Evolutionary conservation across 2,113 vertebrate genomes (phyloP), one percentile per base, ranked within the genome.

Genomic region (Craseonycteris thonglongyai): DNA sequence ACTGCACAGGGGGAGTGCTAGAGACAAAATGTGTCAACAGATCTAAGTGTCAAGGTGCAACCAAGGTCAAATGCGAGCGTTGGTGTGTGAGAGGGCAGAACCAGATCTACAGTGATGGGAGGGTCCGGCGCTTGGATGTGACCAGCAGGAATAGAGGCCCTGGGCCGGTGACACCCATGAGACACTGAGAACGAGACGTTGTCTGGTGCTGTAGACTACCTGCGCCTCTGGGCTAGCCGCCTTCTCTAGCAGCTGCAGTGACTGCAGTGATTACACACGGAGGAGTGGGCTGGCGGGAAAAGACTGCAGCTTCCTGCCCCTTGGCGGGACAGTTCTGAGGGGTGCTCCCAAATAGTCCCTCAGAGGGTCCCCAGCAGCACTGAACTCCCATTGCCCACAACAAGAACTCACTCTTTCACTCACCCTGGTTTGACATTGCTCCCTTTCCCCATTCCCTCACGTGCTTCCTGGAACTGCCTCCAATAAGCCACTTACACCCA

Each of bases 51-150:
- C n/a, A 16, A 38, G 47, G 47, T 47, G 47, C 7, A 47, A 47
- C 7, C 47, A 47, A 47, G 47, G 47, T 47, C 47, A 47, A 47
- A 47, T 12, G 12, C 12, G 47, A 47, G 12, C 7, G 47, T 47
- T 47, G 5, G 47, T 47, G 47, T n/a, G n/a, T n/a, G n/a, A n/a
- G 47, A 12, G 22, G 42, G 24, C 30, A 47, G 65, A 63, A 14
- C 9, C 28, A 51, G 71, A 35, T 15, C 18, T 13, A 0, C 0
- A 1, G 28, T 0, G 51, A 6, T 42, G 3, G 2, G 47, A 11
- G 59, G 33, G 40, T 5, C 45, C 1, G 1, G 51, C 19, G 15
- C 13, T n/a, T 2, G 3, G 13, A 13, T 30, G 72, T 24, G 72
- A 81, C 19, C 56, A 9, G 83, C 35, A 0, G 12, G 40, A n/a